A percentile compares a stretch with the other conserved stretches of the same genome.
These are phyloP conservation scores for Xenopus petersii DNA, from an alignment of 2,797 vertebrate species.

Conservation along the genomic window DNA sequence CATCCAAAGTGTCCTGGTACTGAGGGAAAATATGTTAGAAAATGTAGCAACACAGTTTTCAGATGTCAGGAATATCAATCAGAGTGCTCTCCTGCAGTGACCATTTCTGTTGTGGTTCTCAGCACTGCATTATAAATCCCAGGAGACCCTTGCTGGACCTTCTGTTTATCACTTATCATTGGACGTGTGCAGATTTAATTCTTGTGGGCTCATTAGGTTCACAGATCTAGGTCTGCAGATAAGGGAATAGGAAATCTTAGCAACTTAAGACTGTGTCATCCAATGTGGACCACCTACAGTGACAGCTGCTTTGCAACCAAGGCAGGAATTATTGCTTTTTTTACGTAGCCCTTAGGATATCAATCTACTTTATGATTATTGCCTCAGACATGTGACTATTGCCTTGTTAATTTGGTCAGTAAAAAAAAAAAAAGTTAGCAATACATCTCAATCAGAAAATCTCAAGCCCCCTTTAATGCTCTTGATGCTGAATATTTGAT, in stretches of 20 bases:
- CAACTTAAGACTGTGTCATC: constrained; percentile 13
- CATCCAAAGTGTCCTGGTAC: too few species aligned
- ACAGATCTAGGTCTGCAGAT: constrained; percentile 16
- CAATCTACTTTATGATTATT: too few species aligned
- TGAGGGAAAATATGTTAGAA: not conserved
- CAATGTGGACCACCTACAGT: constrained; percentile 14
- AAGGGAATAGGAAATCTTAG: constrained; percentile 29
- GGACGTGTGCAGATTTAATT: constrained; percentile 24
- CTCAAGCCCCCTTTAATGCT: too few species aligned
- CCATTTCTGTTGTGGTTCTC: not conserved
- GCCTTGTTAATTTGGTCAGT: too few species aligned
- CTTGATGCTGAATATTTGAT: too few species aligned
- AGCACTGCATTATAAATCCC: not conserved
- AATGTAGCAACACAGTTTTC: not conserved
- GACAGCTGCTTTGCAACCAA: constrained; percentile 22
- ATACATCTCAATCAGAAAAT: too few species aligned
- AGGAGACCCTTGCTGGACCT: constrained; percentile 13
- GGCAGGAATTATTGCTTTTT: not conserved
- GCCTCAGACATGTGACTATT: too few species aligned
- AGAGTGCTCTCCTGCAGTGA: constrained; percentile 10
- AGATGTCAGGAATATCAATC: constrained; percentile 11
- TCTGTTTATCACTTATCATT: constrained; percentile 27
- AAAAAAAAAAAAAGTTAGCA: too few species aligned
- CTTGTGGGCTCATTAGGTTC: constrained; percentile 40
- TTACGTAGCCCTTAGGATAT: not conserved